Conservation (phyloP, 1,140 invertebrate species). For the Zaprionus ghesquierei region DNA sequence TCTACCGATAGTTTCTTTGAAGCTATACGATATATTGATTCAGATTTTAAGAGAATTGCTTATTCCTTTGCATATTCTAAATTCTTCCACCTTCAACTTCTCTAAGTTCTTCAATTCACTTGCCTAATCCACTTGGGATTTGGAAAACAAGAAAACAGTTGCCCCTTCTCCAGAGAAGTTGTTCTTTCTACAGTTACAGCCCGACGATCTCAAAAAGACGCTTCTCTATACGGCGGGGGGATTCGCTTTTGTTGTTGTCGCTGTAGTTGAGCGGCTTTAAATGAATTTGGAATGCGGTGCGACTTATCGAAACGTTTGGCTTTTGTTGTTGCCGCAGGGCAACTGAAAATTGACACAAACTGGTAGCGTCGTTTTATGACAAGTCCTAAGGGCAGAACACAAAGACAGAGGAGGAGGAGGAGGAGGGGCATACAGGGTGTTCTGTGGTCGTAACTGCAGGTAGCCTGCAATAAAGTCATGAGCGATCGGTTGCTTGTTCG, state of each 20-base stretch:
- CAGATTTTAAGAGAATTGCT: too few relatives aligned
- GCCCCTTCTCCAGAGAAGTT: too few relatives aligned
- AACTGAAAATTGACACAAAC: conserved; percentile 28
- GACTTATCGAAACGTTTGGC: conserved; percentile 19
- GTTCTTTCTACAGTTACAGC: not conserved
- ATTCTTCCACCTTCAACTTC: too few relatives aligned
- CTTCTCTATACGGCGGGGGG: not conserved
- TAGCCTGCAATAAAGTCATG: conserved; percentile 16
- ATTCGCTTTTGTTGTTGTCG: not conserved
- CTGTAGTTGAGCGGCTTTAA: conserved; percentile 9
- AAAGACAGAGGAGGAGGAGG: not conserved
- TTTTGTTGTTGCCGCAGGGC: conserved; percentile 18
- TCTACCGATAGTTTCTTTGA: too few relatives aligned
- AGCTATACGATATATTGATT: too few relatives aligned
- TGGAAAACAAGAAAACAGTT: not conserved
- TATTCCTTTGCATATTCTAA: too few relatives aligned
- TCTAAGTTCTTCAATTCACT: too few relatives aligned
- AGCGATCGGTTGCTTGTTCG: conserved; percentile 36
- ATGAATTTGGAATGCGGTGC: conserved; percentile 19
- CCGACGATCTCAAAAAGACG: not conserved
- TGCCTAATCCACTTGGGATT: not conserved
- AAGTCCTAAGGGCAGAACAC: not conserved
- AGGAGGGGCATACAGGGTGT: not conserved
- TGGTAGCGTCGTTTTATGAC: conserved; percentile 35
- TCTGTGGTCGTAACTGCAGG: not conserved